A percentile compares a stretch with the other conserved stretches of the same genome.
phyloP scores from a whole-genome alignment of 2,888 invertebrate genomes.

The Pristionchus maxplancki region DNA sequence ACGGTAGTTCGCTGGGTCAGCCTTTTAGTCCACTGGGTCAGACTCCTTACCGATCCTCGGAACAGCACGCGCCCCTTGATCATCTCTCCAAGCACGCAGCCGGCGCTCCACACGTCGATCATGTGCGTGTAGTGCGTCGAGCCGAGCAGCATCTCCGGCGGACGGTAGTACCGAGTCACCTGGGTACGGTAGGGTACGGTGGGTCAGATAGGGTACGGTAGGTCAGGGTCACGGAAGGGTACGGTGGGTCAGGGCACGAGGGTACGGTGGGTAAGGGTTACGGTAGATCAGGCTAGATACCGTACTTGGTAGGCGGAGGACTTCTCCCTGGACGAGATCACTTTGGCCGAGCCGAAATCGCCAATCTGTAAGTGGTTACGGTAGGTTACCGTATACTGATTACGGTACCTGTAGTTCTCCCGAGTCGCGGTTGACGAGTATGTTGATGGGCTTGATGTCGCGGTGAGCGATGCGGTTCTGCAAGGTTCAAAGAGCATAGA shows the following conservation, averaged over 20 bases:
- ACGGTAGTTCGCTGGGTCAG: background rate
- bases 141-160: conserved; percentile 61
- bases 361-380: conserved; percentile 53
- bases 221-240: background rate
- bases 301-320: conserved; percentile 55
- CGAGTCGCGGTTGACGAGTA: conserved; percentile 56
- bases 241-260: background rate
- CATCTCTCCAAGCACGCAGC: conserved; percentile 63
- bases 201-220: background rate
- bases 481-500: background rate
- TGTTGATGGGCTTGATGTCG: conserved; percentile 55
- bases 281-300: background rate
- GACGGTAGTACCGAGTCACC: conserved; percentile 63
- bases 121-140: conserved; percentile 51
- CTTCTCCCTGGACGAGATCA: conserved; percentile 52
- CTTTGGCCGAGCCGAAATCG: conserved; percentile 65
- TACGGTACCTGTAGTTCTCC: conserved; percentile 52
- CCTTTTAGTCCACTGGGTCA: background rate
- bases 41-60: conserved; percentile 26
- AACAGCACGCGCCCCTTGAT: conserved; percentile 57
- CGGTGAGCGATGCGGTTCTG: conserved; percentile 51
- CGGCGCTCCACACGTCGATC: conserved; percentile 60
- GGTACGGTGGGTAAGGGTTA: background rate
- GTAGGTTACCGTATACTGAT: background rate
- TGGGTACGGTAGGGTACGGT: conserved; percentile 7